Evolutionary conservation across 2,888 invertebrate species (phyloP).

Genomic region (Cheiracanthium punctorium): DNA sequence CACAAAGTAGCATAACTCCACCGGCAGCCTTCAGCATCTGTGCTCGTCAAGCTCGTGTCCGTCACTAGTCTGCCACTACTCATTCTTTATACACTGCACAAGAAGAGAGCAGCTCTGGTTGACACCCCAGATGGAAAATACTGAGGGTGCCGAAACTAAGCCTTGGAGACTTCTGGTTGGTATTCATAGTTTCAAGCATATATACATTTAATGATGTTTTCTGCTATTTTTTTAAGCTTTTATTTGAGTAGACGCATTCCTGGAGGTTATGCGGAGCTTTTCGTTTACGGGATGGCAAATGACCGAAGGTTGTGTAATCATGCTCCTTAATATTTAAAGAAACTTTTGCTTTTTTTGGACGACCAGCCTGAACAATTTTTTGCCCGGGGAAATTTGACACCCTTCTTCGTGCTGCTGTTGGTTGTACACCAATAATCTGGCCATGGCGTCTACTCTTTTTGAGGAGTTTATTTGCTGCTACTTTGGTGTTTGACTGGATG

Average conservation of each 20-base stretch:
- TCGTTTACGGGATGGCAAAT: neutral
- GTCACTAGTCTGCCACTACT: too few relatives aligned
- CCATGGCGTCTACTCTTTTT: neutral
- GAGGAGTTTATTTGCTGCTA: neutral
- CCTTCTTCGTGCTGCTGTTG: neutral
- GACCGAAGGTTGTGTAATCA: neutral
- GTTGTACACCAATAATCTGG: neutral
- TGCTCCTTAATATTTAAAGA: neutral
- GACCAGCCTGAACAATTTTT: neutral
- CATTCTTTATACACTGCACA: too few relatives aligned
- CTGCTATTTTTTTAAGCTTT: neutral
- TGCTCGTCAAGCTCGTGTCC: too few relatives aligned
- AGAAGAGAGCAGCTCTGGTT: too few relatives aligned
- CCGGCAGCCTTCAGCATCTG: too few relatives aligned
- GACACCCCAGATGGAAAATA: too few relatives aligned
- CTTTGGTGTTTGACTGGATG: too few relatives aligned
- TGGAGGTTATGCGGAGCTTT: neutral
- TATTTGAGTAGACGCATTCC: neutral
- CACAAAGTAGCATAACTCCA: too few relatives aligned
- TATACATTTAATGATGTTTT: too few relatives aligned
- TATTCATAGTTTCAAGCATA: too few relatives aligned
- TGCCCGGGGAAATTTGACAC: neutral
- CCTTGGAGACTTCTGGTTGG: too few relatives aligned
- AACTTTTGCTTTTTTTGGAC: neutral
- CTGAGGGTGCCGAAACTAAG: too few relatives aligned